Evolutionary conservation across 2,113 vertebrate genomes (phyloP), one percentile per base, ranked within the genome.

Genomic region (Zosterops pallidus): DNA sequence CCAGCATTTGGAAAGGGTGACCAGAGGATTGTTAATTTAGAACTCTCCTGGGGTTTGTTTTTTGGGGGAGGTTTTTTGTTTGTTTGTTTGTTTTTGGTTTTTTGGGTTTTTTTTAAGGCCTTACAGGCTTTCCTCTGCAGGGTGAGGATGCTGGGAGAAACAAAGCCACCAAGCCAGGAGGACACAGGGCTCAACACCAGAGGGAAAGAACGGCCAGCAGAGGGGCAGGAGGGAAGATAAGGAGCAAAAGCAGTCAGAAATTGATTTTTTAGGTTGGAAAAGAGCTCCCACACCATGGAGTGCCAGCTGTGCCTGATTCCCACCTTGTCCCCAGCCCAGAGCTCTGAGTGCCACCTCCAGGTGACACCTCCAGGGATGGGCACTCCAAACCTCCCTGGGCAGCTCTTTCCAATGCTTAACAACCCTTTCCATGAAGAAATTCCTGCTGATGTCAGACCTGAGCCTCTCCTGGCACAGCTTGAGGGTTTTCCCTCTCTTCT

Each of bases 261-360:
- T 41, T 0, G 9, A 4, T 44, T 86, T n/a, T 63, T 60, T 68
- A 12, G 26, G 53, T 12, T 44, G 22, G 18, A 60, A 59, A 86
- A 52, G 2, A 4, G 0, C 46, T 60, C 9, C 26, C 3, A 35
- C 25, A 0, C 7, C 31, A 22, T 2, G 0, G 0, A 77, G 37
- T 9, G 2, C 31, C 0, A 42, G 12, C 62, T 67, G 52, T 67
- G 52, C 24, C 49, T 1, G 0, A 29, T n/a, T 0, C 9, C 37
- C 44, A 68, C 44, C 71, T 31, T 52, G 44, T 42, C 11, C 52
- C 21, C 53, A 59, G 44, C 62, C 37, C 62, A 59, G 62, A 57
- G 71, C 83, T 0, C 62, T 59, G 1, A 68, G 62, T 86, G 53
- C 53, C 53, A 37, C 53, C 0, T 44, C 25, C 52, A 67, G 44